Percentiles rank a stretch among this genome's conserved stretches.
phyloP scores from a whole-genome alignment of 2,113 vertebrate genomes.

The Hucho hucho region DNA sequence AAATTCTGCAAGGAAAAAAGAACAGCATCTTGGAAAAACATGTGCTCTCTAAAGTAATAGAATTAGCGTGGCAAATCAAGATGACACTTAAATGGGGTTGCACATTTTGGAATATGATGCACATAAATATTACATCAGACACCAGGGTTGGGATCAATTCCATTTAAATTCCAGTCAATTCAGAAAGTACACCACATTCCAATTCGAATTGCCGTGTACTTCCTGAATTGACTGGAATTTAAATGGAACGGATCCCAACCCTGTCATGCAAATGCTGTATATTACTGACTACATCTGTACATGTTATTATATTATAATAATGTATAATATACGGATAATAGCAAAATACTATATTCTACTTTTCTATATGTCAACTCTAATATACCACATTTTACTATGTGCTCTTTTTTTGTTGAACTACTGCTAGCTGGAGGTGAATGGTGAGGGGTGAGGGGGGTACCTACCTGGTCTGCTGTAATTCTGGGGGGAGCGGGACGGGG shows the following conservation, averaged over 20 bases:
- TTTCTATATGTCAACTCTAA: background rate
- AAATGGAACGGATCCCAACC: too few relatives aligned
- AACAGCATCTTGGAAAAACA: background rate
- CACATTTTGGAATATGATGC: too few relatives aligned
- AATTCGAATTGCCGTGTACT: too few relatives aligned
- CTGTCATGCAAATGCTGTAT: background rate
- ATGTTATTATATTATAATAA: background rate
- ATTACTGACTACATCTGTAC: background rate
- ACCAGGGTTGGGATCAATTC: too few relatives aligned
- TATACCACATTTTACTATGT: background rate
- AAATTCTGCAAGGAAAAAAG: background rate
- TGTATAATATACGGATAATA: background rate
- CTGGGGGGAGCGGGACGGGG: constrained; percentile 91
- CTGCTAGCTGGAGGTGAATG: background rate
- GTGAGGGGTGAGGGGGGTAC: background rate
- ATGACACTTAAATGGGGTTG: too few relatives aligned
- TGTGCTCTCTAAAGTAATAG: too few relatives aligned
- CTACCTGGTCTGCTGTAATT: constrained; percentile 96
- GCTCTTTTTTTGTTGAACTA: too few relatives aligned
- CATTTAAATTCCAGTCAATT: too few relatives aligned
- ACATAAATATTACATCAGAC: too few relatives aligned
- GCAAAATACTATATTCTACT: background rate
- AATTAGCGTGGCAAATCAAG: too few relatives aligned
- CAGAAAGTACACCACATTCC: too few relatives aligned
- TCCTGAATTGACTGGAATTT: too few relatives aligned